phyloP scores from a whole-genome alignment of 2,888 invertebrate species.

The Empis livida region DNA sequence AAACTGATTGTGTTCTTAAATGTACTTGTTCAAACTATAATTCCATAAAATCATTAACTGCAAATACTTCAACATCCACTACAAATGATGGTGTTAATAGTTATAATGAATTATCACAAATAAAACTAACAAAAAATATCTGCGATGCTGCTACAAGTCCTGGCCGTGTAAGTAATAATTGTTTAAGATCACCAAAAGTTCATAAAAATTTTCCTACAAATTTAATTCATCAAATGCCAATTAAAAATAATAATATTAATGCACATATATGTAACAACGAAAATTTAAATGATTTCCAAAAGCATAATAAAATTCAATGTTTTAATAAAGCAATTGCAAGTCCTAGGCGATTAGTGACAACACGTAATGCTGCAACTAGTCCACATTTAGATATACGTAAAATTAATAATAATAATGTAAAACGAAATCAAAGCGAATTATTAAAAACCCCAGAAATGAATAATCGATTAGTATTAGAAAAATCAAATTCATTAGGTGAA shows the following conservation, averaged over 20 bases:
- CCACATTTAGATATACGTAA: constrained; percentile 30
- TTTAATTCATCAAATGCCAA: too few species aligned
- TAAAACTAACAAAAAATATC: constrained; percentile 11
- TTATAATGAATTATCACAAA: constrained; percentile 12
- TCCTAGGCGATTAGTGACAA: constrained; percentile 20
- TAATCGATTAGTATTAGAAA: constrained; percentile 16
- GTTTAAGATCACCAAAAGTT: constrained; percentile 5
- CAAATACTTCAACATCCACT: constrained; percentile 4
- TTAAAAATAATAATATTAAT: too few species aligned
- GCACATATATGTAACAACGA: neutral
- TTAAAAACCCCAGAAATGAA: constrained; percentile 23
- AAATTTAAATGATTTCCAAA: constrained; percentile 7
- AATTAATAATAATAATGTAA: constrained; percentile 26
- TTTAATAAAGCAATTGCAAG: constrained; percentile 12
- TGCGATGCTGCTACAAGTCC: constrained; percentile 19
- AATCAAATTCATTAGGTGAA: constrained; percentile 23
- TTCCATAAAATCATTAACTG: constrained; percentile 7
- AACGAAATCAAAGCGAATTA: constrained; percentile 42
- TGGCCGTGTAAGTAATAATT: constrained; percentile 11
- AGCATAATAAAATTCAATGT: constrained; percentile 5
- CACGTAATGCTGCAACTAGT: constrained; percentile 35
- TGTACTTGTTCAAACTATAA: constrained; percentile 14
- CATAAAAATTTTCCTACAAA: constrained; percentile 1
- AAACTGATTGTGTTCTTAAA: constrained; percentile 14
- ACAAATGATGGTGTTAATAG: constrained; percentile 6